Conservation (phyloP, 2,113 vertebrate genomes). For the Naja naja region DNA sequence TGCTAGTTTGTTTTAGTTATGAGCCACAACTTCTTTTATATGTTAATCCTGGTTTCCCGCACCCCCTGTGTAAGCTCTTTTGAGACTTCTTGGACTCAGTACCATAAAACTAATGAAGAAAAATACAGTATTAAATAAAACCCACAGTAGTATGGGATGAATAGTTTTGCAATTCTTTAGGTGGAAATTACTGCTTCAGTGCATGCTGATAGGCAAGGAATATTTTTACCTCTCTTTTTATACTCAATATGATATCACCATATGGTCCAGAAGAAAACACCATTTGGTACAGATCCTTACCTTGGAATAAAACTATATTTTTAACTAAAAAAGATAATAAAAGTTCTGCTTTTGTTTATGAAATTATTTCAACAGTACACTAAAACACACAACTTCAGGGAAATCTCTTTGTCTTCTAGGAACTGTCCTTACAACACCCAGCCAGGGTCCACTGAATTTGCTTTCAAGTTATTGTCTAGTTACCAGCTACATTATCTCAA, state of each 20-base stretch:
- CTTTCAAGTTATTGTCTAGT: neutral
- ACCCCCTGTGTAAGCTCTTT: neutral
- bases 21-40: neutral
- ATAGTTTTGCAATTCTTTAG: neutral
- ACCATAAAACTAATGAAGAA: neutral
- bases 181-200: neutral
- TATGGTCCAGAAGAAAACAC: neutral
- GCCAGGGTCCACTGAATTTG: neutral
- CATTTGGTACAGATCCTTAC: neutral
- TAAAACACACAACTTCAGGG: neutral
- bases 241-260: neutral
- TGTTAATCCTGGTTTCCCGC: neutral
- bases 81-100: neutral
- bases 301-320: neutral
- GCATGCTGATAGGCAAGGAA: neutral
- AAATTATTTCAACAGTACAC: no score
- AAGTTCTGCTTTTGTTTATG: neutral
- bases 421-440: neutral
- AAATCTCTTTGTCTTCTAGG: neutral
- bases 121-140: neutral
- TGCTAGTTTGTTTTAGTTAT: neutral
- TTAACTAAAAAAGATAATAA: neutral
- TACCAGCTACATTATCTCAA: slow-evolving; percentile 1
- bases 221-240: neutral
- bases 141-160: neutral